phyloP scores from a whole-genome alignment of 2,113 vertebrate genomes.

The Aix galericulata region DNA sequence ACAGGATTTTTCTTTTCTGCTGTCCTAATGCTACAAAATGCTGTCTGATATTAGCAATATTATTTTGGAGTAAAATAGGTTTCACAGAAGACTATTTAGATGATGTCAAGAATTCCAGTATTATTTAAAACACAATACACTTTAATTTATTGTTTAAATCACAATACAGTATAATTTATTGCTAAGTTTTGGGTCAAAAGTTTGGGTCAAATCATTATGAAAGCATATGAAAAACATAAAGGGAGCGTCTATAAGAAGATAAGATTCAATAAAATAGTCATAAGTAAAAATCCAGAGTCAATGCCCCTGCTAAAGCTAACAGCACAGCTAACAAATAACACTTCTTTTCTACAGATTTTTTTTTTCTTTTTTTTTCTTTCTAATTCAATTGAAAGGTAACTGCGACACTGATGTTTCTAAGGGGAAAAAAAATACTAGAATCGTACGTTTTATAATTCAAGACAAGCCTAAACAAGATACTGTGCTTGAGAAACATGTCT shows the following conservation, averaged over 20 bases:
- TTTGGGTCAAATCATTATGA: neutral
- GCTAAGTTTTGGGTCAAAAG: neutral
- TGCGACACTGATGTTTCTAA: neutral
- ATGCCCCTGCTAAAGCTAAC: neutral
- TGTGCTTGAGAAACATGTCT: neutral
- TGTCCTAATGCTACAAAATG: neutral
- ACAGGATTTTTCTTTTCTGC: neutral
- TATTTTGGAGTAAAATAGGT: neutral
- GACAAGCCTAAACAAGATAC: neutral
- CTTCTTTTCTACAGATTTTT: neutral
- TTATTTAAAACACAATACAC: neutral
- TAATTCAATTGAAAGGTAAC: neutral
- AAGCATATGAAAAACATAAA: neutral
- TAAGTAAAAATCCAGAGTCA: neutral
- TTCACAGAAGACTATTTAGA: neutral
- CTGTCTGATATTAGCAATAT: fast-evolving
- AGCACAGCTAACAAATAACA: neutral
- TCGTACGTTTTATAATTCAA: neutral
- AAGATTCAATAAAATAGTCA: neutral
- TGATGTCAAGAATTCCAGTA: neutral
- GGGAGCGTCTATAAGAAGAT: neutral
- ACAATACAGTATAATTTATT: neutral
- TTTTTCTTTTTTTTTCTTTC: neutral
- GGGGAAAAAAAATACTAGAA: neutral
- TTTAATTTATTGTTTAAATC: too few relatives aligned